Conservation (phyloP, 2,888 invertebrate species). For the Gerosis bhagava region DNA sequence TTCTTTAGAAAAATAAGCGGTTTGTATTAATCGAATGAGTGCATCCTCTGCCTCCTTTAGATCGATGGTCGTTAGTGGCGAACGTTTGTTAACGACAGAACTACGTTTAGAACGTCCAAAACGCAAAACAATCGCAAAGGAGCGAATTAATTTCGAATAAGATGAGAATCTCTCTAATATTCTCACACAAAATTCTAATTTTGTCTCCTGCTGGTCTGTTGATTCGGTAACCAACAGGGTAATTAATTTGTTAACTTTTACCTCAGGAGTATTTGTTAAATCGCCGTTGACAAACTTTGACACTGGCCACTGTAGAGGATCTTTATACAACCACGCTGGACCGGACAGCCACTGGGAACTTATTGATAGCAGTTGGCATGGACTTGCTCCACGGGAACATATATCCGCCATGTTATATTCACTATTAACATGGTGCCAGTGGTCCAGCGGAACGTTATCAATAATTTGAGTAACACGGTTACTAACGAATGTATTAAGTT, state of each 20-base stretch:
- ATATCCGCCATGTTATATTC: slow-evolving; percentile 12
- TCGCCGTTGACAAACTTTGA: neutral
- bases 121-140: too few relatives aligned
- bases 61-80: neutral
- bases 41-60: slow-evolving; percentile 1
- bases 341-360: slow-evolving; percentile 5
- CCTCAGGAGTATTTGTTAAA: too few relatives aligned
- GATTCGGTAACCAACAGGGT: too few relatives aligned
- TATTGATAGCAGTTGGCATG: neutral
- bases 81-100: too few relatives aligned
- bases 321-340: slow-evolving; percentile 1
- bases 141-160: slow-evolving; percentile 13
- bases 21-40: neutral
- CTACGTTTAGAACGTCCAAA: too few relatives aligned
- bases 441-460: slow-evolving; percentile 2
- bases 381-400: slow-evolving; percentile 17
- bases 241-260: too few relatives aligned
- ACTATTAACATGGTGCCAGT: slow-evolving; percentile 15
- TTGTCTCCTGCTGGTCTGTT: too few relatives aligned
- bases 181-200: slow-evolving; percentile 1
- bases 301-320: slow-evolving; percentile 5
- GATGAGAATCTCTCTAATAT: slow-evolving; percentile 7
- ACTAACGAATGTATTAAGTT: slow-evolving; percentile 21
- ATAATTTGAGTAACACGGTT: slow-evolving; percentile 19
- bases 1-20: slow-evolving; percentile 1